Percentiles rank a stretch among this genome's conserved stretches.
phyloP scores from a whole-genome alignment of 2,113 vertebrate genomes.

The Dromaius novaehollandiae region DNA sequence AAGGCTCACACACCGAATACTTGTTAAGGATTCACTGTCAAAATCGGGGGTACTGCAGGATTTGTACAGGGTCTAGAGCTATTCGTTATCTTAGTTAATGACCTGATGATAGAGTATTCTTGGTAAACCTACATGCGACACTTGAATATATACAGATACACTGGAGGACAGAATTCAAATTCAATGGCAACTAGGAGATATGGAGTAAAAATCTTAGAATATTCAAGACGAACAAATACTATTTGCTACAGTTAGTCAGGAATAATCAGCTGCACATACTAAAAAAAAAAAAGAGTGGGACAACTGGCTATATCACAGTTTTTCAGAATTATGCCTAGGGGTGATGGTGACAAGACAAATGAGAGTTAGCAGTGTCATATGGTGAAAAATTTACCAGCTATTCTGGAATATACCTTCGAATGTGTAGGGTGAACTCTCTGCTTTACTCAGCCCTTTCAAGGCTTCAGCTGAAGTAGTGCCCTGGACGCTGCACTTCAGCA shows the following conservation, averaged over 20 bases:
- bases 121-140: not conserved
- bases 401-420: not conserved
- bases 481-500: not conserved
- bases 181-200: not conserved
- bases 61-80: not conserved
- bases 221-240: not conserved
- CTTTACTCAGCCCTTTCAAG: not conserved
- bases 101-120: accelerated
- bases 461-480: not conserved
- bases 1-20: not conserved
- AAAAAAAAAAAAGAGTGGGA: not conserved
- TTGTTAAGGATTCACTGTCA: not conserved
- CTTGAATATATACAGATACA: not conserved
- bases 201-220: not conserved
- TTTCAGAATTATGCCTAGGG: not conserved
- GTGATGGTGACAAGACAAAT: not conserved
- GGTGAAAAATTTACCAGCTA: not conserved
- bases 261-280: not conserved
- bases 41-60: not conserved
- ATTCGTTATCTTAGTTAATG: not conserved
- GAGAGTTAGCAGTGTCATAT: not conserved
- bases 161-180: not conserved
- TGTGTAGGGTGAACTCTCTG: not conserved
- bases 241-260: not conserved
- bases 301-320: not conserved